Conservation (phyloP, 2,113 vertebrate genomes). For the Falcunculus frontatus region DNA sequence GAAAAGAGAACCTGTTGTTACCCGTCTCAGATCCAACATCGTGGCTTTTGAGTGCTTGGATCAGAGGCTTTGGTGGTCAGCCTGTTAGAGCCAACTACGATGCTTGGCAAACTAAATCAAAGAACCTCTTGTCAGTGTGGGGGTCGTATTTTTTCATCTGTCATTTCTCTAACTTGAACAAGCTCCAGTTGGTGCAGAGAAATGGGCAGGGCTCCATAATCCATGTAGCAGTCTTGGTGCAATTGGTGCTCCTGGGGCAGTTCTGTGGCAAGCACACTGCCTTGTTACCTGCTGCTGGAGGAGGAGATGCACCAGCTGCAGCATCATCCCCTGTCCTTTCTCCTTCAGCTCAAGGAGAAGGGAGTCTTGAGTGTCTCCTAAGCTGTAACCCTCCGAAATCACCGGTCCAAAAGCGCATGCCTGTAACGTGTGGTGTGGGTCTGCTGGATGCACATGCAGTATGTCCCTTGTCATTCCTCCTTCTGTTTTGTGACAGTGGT, state of each 20-base stretch:
- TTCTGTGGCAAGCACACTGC: neutral
- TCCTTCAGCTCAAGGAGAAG: slow-evolving; percentile 40
- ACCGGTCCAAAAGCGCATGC: slow-evolving; percentile 64
- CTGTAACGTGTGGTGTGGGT: slow-evolving; percentile 63
- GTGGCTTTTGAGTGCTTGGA: neutral
- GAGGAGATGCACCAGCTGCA: slow-evolving; percentile 13
- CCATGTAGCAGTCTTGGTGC: neutral
- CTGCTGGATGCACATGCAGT: slow-evolving; percentile 49
- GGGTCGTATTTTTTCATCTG: neutral
- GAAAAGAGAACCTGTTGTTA: neutral
- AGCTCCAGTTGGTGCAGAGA: neutral
- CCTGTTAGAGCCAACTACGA: neutral
- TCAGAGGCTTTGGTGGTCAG: slow-evolving; percentile 3
- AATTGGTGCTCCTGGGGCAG: neutral
- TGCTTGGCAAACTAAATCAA: slow-evolving; percentile 1
- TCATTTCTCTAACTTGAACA: neutral
- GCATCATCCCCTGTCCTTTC: neutral
- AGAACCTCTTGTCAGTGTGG: neutral
- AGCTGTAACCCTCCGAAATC: slow-evolving; percentile 32
- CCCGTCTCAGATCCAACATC: neutral
- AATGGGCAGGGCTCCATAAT: neutral
- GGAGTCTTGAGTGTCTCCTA: slow-evolving; percentile 7
- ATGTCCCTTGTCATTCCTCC: neutral
- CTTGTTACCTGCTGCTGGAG: neutral
- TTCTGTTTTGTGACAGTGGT: neutral